Evolutionary conservation across 1,140 invertebrate species (phyloP).

Genomic region (Cotesia vestalis): DNA sequence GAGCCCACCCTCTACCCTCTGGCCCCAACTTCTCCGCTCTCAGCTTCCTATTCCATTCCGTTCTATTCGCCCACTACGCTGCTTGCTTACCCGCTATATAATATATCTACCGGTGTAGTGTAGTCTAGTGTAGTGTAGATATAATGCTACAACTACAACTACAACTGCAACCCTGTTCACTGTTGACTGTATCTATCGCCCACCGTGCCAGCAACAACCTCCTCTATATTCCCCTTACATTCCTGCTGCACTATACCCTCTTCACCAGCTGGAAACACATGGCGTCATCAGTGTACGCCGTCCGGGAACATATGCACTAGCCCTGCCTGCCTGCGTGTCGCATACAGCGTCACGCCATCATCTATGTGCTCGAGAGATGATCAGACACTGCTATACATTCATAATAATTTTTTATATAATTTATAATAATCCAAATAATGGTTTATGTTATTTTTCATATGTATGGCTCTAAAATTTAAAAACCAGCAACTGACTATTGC

Average conservation of each 20-base stretch:
- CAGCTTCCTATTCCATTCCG: neutral
- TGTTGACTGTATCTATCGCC: constrained; percentile 11
- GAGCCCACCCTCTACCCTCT: neutral
- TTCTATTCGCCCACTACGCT: no score
- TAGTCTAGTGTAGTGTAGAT: neutral
- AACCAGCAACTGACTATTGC: no score
- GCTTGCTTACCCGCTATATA: no score
- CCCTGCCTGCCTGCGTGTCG: constrained; percentile 35
- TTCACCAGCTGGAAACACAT: constrained; percentile 62
- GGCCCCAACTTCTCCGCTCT: neutral
- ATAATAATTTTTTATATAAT: no score
- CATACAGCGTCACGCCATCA: constrained; percentile 43
- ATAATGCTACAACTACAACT: neutral
- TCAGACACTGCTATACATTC: neutral
- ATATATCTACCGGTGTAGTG: neutral
- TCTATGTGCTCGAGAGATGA: constrained; percentile 33
- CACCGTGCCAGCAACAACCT: constrained; percentile 18
- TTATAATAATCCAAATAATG: neutral
- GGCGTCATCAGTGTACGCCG: constrained; percentile 50
- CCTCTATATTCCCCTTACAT: constrained; percentile 11
- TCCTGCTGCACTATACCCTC: constrained; percentile 10
- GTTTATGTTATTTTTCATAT: neutral
- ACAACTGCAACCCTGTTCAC: neutral
- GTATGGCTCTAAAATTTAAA: no score
- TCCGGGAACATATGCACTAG: constrained; percentile 54